A percentile compares a stretch with the other conserved stretches of the same genome.
These are phyloP conservation scores for Opisthograptis luteolata DNA, from an alignment of 2,888 invertebrate genomes.

Conservation along the genomic window DNA sequence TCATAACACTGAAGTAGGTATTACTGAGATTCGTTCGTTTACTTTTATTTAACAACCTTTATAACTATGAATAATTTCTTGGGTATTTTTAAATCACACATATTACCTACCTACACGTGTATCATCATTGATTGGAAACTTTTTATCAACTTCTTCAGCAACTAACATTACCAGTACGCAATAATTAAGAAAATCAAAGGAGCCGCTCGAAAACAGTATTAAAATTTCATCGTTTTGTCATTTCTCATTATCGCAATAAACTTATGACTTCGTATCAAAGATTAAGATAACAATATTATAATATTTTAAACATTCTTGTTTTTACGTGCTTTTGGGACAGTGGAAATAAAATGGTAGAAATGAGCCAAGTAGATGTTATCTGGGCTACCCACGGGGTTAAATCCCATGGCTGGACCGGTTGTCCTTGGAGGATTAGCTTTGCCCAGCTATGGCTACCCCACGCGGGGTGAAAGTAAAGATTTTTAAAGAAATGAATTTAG, in stretches of 20 bases:
- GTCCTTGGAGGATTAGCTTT: constrained; percentile 36
- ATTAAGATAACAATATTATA: constrained; percentile 28
- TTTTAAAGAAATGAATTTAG: not conserved
- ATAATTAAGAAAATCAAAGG: constrained; percentile 10
- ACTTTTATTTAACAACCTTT: too few species aligned
- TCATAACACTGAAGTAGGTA: not conserved
- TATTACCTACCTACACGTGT: too few species aligned
- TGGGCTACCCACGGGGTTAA: constrained; percentile 35
- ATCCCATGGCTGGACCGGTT: constrained; percentile 31
- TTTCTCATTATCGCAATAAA: constrained; percentile 27
- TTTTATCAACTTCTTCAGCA: not conserved
- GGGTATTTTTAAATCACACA: too few species aligned
- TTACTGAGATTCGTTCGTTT: not conserved
- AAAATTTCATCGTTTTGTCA: constrained; percentile 5
- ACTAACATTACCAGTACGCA: not conserved
- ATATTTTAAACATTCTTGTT: constrained; percentile 11
- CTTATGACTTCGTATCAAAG: constrained; percentile 22
- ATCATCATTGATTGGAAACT: not conserved
- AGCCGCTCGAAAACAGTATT: constrained; percentile 11
- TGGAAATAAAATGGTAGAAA: constrained; percentile 35
- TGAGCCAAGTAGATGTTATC: constrained; percentile 38
- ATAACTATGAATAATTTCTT: too few species aligned
- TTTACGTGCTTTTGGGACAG: constrained; percentile 10
- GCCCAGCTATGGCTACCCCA: constrained; percentile 2
- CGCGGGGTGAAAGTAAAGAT: not conserved